phyloP scores from a whole-genome alignment of 2,888 invertebrate species.

The Beris morrisii region DNA sequence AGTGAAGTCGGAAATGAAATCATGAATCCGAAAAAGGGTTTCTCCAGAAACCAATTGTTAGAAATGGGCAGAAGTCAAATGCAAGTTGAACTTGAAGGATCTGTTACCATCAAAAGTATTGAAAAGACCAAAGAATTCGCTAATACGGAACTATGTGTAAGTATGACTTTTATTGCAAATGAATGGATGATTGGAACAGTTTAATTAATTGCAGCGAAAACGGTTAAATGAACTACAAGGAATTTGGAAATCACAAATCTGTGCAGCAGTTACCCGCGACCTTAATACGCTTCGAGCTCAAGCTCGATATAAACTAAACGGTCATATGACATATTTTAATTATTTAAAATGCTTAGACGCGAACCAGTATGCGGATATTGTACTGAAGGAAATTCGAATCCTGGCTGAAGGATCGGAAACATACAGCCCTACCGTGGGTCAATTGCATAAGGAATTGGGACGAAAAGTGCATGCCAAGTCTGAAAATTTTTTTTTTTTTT shows the following conservation, averaged over 20 bases:
- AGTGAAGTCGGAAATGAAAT: constrained; percentile 52
- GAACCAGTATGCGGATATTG: constrained; percentile 63
- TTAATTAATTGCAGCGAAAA: constrained; percentile 59
- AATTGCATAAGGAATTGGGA: constrained; percentile 70
- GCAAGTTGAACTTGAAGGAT: constrained; percentile 67
- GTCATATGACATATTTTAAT: constrained; percentile 67
- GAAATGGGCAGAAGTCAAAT: constrained; percentile 66
- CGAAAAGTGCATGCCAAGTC: constrained; percentile 63
- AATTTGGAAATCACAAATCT: constrained; percentile 67
- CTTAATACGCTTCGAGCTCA: constrained; percentile 66
- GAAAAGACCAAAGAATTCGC: constrained; percentile 54
- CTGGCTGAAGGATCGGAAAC: constrained; percentile 78
- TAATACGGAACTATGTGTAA: constrained; percentile 57
- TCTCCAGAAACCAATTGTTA: constrained; percentile 60
- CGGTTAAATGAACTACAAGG: constrained; percentile 65
- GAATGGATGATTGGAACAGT: not conserved
- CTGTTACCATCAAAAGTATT: constrained; percentile 69
- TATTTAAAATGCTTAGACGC: constrained; percentile 68
- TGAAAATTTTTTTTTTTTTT: not conserved
- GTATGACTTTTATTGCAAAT: constrained; percentile 41
- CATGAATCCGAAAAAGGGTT: constrained; percentile 56
- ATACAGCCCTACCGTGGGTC: constrained; percentile 70
- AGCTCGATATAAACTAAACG: constrained; percentile 59
- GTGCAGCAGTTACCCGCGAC: constrained; percentile 69
- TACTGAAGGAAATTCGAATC: constrained; percentile 70